Percentiles rank a stretch among this genome's conserved stretches.
Evolutionary conservation across 2,888 invertebrate genomes (phyloP).

Genomic region (Geophilus truncorum): DNA sequence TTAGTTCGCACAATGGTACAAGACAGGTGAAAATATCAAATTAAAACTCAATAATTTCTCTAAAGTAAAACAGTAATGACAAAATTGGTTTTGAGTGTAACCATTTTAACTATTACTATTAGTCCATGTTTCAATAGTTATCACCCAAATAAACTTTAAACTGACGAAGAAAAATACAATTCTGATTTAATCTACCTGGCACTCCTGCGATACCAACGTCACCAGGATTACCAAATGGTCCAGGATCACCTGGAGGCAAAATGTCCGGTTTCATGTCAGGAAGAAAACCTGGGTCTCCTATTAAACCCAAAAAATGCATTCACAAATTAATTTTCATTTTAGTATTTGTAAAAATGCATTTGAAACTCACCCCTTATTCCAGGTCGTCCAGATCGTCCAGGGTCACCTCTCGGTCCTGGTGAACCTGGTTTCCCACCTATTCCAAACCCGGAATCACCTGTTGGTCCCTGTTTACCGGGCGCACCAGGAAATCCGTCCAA

Average conservation of each 20-base stretch:
- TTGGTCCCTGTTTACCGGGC: slow-evolving; percentile 35
- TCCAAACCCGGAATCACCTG: slow-evolving; percentile 36
- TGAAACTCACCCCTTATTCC: background rate
- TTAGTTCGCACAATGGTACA: too few species aligned
- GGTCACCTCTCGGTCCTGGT: slow-evolving; percentile 37
- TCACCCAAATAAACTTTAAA: too few species aligned
- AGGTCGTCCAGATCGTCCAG: background rate
- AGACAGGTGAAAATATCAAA: too few species aligned
- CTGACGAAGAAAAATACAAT: too few species aligned
- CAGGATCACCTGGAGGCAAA: slow-evolving; percentile 41
- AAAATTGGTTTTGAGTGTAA: too few species aligned
- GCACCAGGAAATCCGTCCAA: slow-evolving; percentile 32
- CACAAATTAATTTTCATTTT: background rate
- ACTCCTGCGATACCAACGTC: background rate
- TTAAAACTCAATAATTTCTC: too few species aligned
- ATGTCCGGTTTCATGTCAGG: background rate
- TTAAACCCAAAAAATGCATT: background rate
- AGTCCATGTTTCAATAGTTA: background rate
- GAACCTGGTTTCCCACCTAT: slow-evolving; percentile 32
- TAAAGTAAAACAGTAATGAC: too few species aligned
- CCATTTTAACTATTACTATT: too few species aligned
- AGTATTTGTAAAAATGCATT: background rate
- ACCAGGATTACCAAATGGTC: slow-evolving; percentile 2
- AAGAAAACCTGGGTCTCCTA: background rate
- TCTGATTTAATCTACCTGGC: background rate